Evolutionary conservation across 1,140 invertebrate genomes (phyloP).

Genomic region (Philopotamus ludificatus): DNA sequence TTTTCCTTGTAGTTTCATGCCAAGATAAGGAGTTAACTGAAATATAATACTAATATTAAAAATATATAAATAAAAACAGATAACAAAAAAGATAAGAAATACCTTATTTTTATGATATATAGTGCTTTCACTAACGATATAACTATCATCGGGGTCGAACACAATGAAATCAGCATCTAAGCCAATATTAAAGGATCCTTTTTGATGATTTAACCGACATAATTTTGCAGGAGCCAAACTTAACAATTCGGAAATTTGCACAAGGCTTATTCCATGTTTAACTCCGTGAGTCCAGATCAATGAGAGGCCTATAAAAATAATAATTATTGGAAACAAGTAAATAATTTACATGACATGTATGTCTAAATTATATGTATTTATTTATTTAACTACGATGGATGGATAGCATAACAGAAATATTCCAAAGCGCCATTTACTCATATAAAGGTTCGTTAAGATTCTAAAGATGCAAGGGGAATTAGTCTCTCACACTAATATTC

Average conservation of each 20-base stretch:
- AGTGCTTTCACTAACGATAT: slow-evolving; percentile 54
- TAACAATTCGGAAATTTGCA: slow-evolving; percentile 61
- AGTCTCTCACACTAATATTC: too few species aligned
- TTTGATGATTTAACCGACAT: slow-evolving; percentile 59
- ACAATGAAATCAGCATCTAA: slow-evolving; percentile 72
- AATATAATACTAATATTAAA: slow-evolving; percentile 23
- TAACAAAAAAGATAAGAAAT: slow-evolving; percentile 19
- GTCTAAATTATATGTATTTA: too few species aligned
- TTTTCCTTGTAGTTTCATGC: slow-evolving; percentile 54
- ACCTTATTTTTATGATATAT: slow-evolving; percentile 64
- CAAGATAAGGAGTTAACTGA: slow-evolving; percentile 56
- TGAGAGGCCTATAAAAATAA: slow-evolving; percentile 57
- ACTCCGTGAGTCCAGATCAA: slow-evolving; percentile 65
- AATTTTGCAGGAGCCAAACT: slow-evolving; percentile 61
- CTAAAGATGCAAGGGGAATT: too few species aligned
- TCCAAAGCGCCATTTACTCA: too few species aligned
- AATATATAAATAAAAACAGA: neutral
- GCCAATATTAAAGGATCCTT: slow-evolving; percentile 62
- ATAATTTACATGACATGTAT: too few species aligned
- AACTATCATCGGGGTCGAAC: slow-evolving; percentile 65
- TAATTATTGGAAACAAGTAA: slow-evolving; percentile 2
- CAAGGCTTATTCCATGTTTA: slow-evolving; percentile 54
- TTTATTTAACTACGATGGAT: too few species aligned
- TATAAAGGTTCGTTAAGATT: too few species aligned
- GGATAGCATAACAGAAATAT: too few species aligned